A percentile compares a stretch with the other conserved stretches of the same genome.
These are phyloP conservation scores for Rynchops niger DNA, from an alignment of 2,113 vertebrate species.

Conservation along the genomic window DNA sequence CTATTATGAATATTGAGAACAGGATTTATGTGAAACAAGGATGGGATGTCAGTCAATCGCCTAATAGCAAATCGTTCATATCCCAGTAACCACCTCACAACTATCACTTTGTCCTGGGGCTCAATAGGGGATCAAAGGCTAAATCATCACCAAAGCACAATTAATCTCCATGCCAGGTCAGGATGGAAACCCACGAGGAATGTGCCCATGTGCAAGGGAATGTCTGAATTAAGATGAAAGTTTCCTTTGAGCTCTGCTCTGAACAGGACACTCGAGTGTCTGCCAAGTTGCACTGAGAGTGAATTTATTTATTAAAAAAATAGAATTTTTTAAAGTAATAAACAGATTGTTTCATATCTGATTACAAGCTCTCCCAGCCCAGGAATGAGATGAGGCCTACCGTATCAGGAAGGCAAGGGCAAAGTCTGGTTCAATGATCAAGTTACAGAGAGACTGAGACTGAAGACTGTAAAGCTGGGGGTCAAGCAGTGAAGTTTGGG, in stretches of 20 bases:
- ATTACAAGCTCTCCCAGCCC: neutral
- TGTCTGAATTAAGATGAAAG: neutral
- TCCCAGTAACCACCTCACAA: neutral
- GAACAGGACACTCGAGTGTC: rapidly evolving
- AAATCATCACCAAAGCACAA: slow-evolving; percentile 44
- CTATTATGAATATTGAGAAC: slow-evolving; percentile 27
- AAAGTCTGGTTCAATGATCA: neutral
- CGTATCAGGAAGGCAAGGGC: neutral
- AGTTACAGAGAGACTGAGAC: neutral
- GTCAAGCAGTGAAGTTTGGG: neutral
- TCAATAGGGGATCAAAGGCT: slow-evolving; percentile 37
- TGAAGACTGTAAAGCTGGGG: neutral
- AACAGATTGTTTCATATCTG: neutral
- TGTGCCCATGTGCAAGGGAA: neutral
- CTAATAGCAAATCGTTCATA: slow-evolving; percentile 11
- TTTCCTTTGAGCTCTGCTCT: neutral
- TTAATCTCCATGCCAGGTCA: slow-evolving; percentile 20
- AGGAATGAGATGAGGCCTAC: neutral
- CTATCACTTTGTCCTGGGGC: slow-evolving; percentile 23
- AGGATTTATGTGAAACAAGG: slow-evolving; percentile 40
- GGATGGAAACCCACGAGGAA: neutral
- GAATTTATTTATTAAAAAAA: neutral
- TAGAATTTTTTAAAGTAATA: neutral
- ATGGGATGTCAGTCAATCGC: slow-evolving; percentile 3
- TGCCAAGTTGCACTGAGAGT: neutral